Conservation (phyloP, 2,113 vertebrate species). For the Clarias magur region DNA sequence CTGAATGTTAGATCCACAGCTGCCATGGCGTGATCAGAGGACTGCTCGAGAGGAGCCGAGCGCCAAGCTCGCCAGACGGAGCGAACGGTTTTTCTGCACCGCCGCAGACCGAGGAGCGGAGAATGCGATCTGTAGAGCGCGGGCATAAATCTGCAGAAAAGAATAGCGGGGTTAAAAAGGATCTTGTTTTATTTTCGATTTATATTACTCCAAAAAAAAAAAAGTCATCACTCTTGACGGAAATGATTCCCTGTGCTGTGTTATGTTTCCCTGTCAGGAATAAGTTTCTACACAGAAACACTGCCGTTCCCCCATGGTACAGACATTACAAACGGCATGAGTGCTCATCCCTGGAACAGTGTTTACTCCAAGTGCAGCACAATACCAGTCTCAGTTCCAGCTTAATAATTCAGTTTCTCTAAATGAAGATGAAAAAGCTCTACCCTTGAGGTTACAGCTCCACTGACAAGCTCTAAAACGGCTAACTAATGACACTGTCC, state of each 20-base stretch:
- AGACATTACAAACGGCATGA: neutral
- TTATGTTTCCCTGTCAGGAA: neutral
- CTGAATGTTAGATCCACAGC: neutral
- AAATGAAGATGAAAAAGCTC: neutral
- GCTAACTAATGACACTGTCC: neutral
- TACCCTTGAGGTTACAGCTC: neutral
- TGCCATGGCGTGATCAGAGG: conserved; percentile 4
- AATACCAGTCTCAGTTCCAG: too few relatives aligned
- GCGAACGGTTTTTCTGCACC: neutral
- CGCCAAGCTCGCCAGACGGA: neutral
- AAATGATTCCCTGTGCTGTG: neutral
- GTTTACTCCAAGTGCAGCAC: neutral
- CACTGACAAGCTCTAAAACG: neutral
- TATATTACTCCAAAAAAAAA: neutral
- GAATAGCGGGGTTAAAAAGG: neutral
- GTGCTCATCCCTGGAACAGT: neutral
- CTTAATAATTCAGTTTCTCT: neutral
- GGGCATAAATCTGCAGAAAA: neutral
- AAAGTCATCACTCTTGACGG: conserved; percentile 6
- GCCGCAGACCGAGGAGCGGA: neutral
- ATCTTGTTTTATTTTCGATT: neutral
- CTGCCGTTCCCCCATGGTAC: neutral
- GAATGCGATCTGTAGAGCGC: neutral
- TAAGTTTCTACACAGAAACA: neutral
- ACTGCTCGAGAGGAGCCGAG: neutral